Conservation (phyloP, 2,113 vertebrate species). For the Chelonoidis abingdonii region DNA sequence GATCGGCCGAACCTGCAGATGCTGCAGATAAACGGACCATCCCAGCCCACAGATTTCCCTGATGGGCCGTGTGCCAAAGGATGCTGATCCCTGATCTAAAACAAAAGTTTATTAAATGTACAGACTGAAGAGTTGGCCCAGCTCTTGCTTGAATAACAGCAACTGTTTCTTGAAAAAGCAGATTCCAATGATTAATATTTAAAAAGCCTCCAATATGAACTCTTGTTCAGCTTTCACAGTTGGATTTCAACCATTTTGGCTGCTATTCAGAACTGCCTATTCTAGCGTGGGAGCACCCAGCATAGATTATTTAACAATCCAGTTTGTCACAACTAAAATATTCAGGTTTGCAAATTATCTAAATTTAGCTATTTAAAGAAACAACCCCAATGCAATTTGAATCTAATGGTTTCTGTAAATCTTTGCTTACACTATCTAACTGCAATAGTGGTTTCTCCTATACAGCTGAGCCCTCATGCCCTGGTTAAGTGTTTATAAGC, state of each 20-base stretch:
- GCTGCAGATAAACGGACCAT: too few species aligned
- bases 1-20: too few species aligned
- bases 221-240: conserved; percentile 45
- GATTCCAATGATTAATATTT: conserved; percentile 67
- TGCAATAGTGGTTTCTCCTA: background rate
- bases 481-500: background rate
- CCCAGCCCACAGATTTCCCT: too few species aligned
- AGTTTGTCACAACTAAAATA: conserved; percentile 71
- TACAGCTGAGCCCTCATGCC: conserved; percentile 15
- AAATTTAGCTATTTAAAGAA: conserved; percentile 39
- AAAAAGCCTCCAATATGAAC: conserved; percentile 58
- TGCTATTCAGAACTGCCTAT: background rate
- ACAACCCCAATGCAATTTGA: background rate
- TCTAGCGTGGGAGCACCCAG: conserved; percentile 54
- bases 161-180: conserved; percentile 59
- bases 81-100: background rate
- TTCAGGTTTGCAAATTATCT: conserved; percentile 65
- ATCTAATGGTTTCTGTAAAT: background rate
- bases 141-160: conserved; percentile 42
- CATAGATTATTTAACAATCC: conserved; percentile 58
- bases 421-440: background rate
- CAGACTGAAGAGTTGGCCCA: conserved; percentile 39
- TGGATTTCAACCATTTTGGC: conserved; percentile 23
- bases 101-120: conserved; percentile 57
- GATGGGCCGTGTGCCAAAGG: too few species aligned